Percentiles rank a stretch among this genome's conserved stretches.
Conservation (phyloP, 2,797 vertebrate genomes). For the Oophaga sylvatica region DNA sequence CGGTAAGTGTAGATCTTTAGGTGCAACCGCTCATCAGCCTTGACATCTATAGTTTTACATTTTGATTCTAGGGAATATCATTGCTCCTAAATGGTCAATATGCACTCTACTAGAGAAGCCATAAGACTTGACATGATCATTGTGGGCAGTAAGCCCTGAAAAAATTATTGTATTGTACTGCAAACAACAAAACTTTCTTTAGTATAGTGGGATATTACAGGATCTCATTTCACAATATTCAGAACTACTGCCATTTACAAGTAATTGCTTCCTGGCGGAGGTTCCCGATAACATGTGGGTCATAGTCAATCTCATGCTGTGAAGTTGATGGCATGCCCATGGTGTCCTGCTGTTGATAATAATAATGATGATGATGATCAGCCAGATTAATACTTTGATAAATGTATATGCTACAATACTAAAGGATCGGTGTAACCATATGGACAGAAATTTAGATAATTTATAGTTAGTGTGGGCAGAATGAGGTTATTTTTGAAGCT, state of each 20-base stretch:
- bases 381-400: neutral
- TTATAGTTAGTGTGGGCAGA: neutral
- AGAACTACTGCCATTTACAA: constrained; percentile 4
- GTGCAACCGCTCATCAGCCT: neutral
- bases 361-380: constrained; percentile 5
- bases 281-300: constrained; percentile 15
- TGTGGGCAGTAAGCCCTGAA: neutral
- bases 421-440: constrained; percentile 27
- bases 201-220: neutral
- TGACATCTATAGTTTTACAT: neutral
- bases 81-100: constrained; percentile 15
- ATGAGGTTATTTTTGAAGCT: neutral
- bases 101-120: neutral
- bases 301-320: constrained; percentile 26
- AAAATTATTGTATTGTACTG: neutral
- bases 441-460: neutral
- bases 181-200: neutral
- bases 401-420: neutral
- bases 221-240: neutral
- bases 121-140: neutral
- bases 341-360: constrained; percentile 15
- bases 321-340: constrained; percentile 26
- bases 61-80: constrained; percentile 19
- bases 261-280: neutral
- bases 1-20: neutral